A percentile compares a stretch with the other conserved stretches of the same genome.
These are phyloP conservation scores for Enoplosus armatus DNA, from an alignment of 2,797 vertebrate species.

Conservation along the genomic window DNA sequence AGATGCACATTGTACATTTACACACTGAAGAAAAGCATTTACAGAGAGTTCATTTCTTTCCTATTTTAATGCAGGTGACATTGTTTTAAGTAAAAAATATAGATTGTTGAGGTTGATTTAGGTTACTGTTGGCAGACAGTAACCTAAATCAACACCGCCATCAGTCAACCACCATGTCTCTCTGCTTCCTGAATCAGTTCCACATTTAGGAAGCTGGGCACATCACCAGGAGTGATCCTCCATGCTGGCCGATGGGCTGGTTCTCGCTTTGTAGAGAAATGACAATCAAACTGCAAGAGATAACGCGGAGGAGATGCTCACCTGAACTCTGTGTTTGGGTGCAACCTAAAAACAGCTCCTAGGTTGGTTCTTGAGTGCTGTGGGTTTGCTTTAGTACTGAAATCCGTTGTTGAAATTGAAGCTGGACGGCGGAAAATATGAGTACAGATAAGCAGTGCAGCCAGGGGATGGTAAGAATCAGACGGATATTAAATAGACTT, in stretches of 20 bases:
- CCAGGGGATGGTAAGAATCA: slow-evolving; percentile 51
- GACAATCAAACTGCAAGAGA: slow-evolving; percentile 78
- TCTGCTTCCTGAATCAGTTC: slow-evolving; percentile 81
- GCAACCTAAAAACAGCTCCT: slow-evolving; percentile 29
- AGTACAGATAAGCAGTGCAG: slow-evolving; percentile 52
- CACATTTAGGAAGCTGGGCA: slow-evolving; percentile 68
- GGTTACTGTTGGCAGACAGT: slow-evolving; percentile 66
- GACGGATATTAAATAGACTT: slow-evolving; percentile 47
- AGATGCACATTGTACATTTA: too few relatives aligned
- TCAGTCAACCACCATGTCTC: slow-evolving; percentile 72
- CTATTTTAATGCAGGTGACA: neutral
- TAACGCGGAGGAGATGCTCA: slow-evolving; percentile 55
- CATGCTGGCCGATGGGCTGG: slow-evolving; percentile 76
- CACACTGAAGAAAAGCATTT: too few relatives aligned
- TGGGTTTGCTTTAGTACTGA: slow-evolving; percentile 33
- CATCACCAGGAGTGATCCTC: slow-evolving; percentile 68
- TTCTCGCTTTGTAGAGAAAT: slow-evolving; percentile 74
- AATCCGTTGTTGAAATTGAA: slow-evolving; percentile 47
- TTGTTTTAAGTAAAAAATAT: neutral
- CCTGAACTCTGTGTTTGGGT: slow-evolving; percentile 52
- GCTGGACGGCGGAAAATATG: slow-evolving; percentile 60
- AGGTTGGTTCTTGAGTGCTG: slow-evolving; percentile 35
- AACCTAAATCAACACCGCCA: slow-evolving; percentile 68
- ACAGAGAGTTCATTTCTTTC: neutral
- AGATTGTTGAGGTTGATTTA: slow-evolving; percentile 48